Base-by-base conservation (phyloP, 2,113 vertebrate genomes). In the Anguilla rostrata region DNA sequence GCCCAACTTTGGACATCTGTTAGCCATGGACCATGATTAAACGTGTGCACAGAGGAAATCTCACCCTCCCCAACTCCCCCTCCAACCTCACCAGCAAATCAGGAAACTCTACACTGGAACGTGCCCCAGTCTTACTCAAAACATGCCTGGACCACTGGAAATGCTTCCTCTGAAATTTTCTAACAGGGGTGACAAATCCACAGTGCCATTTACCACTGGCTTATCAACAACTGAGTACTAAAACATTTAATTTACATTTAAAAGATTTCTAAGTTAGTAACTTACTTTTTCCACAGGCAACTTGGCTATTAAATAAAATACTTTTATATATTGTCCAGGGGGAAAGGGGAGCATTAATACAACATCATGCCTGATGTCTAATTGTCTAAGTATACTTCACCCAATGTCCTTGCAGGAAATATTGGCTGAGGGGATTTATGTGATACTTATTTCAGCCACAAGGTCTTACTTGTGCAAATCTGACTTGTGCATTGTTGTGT, bases 1-100 rank as follows among this genome's bases (percentile, higher is more conserved):
- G 91, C 85, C 83, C 53, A 49, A 83, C 80, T 57, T 53, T 80
- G 14, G 91, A 94, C 94, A 95, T 95, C 92, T 95, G 94, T 92
- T 94, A 94, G 92, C 94, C 95, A 94, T 93, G 91, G 56, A 86
- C 88, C 41, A 18, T 92, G 89, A 94, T 93, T 94, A 92, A 93
- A 91, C 92, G 87, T 92, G 94, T 91, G 89, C 88, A 88, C 85
- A 84, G 83, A 87, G 88, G 93, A 93, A 94, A 95, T 86, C 78
- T 81, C 88, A 92, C 88, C 41, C 39, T 34, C 78, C 81, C 46
- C 20, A 8, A 63, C 60, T 26, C 60, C 60, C 22, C 60, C 60
- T 22, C 60, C 7, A 63, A 20, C 43, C 81, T 39, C 79, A 41
- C 46, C 20, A 4, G 43, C 82, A 81, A 86, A 87, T 94, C 84